These are phyloP conservation scores for Agapornis canus DNA, from an alignment of 2,797 vertebrate genomes.

Conservation along the genomic window DNA sequence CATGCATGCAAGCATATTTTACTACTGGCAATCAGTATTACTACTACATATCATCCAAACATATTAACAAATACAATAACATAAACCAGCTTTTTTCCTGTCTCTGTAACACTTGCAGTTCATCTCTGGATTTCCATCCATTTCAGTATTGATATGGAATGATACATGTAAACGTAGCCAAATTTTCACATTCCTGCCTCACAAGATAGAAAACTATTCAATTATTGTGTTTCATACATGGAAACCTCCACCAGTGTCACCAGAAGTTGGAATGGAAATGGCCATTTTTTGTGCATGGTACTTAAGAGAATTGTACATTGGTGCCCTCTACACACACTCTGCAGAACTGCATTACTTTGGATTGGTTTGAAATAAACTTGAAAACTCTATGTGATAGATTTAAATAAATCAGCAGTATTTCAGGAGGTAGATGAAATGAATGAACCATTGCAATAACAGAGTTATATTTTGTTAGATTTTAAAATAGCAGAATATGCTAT, in stretches of 20 bases:
- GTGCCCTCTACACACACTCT: constrained; percentile 52
- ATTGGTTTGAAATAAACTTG: neutral
- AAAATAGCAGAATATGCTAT: neutral
- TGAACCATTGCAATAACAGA: neutral
- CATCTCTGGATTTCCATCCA: neutral
- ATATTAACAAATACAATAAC: neutral
- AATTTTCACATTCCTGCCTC: neutral
- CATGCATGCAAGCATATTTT: neutral
- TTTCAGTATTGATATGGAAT: neutral
- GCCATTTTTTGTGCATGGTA: neutral
- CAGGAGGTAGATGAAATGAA: neutral
- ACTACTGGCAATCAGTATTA: neutral
- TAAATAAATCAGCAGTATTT: constrained; percentile 4
- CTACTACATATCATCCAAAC: neutral
- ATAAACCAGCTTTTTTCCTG: neutral
- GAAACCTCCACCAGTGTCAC: neutral
- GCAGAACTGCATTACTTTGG: constrained; percentile 23
- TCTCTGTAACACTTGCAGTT: neutral
- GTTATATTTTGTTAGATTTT: neutral
- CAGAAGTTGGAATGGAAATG: neutral
- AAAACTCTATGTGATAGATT: neutral
- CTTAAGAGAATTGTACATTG: neutral
- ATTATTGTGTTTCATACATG: neutral
- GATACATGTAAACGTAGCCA: neutral
- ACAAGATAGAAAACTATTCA: neutral